These are phyloP conservation scores for Pelobates fuscus DNA, from an alignment of 2,113 vertebrate genomes.

Conservation along the genomic window DNA sequence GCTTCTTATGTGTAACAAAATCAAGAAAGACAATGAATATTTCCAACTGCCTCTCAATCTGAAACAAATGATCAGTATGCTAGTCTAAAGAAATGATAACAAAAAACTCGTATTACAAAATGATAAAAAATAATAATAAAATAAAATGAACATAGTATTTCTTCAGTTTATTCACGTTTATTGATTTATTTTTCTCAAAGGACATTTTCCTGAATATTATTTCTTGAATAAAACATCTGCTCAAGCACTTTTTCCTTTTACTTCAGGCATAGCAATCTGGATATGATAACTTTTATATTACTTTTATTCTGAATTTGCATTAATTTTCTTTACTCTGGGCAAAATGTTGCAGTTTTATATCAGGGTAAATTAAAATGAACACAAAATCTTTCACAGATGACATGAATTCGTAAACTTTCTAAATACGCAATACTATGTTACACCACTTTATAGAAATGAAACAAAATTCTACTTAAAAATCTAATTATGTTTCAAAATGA, in stretches of 20 bases:
- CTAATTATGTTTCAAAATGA: too few relatives aligned
- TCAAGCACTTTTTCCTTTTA: slow-evolving; percentile 31
- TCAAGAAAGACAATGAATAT: too few relatives aligned
- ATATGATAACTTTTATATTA: slow-evolving; percentile 20
- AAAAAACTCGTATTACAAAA: too few relatives aligned
- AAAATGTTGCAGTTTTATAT: neutral
- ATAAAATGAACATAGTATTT: neutral
- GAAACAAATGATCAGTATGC: too few relatives aligned
- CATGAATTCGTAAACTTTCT: too few relatives aligned
- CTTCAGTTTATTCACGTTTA: slow-evolving; percentile 25
- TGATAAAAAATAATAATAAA: too few relatives aligned
- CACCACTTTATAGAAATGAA: too few relatives aligned
- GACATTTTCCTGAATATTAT: slow-evolving; percentile 24
- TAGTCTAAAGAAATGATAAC: too few relatives aligned
- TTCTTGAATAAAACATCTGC: slow-evolving; percentile 35
- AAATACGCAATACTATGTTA: too few relatives aligned
- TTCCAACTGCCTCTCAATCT: too few relatives aligned
- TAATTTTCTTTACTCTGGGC: slow-evolving; percentile 24
- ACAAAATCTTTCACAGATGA: slow-evolving; percentile 7
- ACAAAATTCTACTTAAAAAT: too few relatives aligned
- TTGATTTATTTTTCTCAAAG: slow-evolving; percentile 23
- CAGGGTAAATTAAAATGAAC: slow-evolving; percentile 26
- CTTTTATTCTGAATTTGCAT: slow-evolving; percentile 21
- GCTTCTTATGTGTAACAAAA: too few relatives aligned
- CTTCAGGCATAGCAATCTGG: slow-evolving; percentile 25